These are phyloP conservation scores for Natrix natrix DNA, from an alignment of 2,797 vertebrate species.

Conservation along the genomic window DNA sequence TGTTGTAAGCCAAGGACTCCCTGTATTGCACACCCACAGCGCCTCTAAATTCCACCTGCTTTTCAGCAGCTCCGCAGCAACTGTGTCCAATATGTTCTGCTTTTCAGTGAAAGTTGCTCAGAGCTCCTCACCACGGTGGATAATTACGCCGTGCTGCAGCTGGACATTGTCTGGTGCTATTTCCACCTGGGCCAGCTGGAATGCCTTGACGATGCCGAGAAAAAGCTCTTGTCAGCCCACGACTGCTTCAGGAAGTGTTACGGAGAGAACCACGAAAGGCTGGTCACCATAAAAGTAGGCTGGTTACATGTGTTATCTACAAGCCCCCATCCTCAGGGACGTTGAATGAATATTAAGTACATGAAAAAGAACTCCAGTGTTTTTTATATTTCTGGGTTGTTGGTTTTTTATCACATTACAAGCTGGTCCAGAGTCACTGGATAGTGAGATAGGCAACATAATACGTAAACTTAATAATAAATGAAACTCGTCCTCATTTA, in stretches of 20 bases:
- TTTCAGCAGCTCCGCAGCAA: background rate
- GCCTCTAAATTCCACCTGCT: background rate
- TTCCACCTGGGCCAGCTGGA: slow-evolving; percentile 81
- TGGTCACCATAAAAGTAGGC: slow-evolving; percentile 86
- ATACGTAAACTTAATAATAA: background rate
- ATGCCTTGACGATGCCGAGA: slow-evolving; percentile 83
- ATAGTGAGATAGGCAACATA: background rate
- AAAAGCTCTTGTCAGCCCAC: slow-evolving; percentile 82
- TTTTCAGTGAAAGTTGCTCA: slow-evolving; percentile 79
- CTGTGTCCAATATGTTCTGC: background rate
- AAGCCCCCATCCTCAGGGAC: background rate
- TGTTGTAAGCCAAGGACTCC: background rate
- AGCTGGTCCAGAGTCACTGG: background rate
- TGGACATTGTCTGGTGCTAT: slow-evolving; percentile 96
- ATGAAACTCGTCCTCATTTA: background rate
- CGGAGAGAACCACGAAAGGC: slow-evolving; percentile 83
- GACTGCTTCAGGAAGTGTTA: slow-evolving; percentile 87
- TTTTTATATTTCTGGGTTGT: background rate
- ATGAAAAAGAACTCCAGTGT: background rate
- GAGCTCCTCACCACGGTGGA: slow-evolving; percentile 85
- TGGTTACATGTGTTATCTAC: slow-evolving; percentile 37
- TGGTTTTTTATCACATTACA: background rate
- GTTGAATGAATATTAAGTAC: background rate
- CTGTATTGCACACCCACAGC: no score
- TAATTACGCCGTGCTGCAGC: slow-evolving; percentile 91